Percentiles rank a stretch among this genome's conserved stretches.
Evolutionary conservation across 23 tunicate genomes (phyloP).

Genomic region (Oikopleura albicans): DNA sequence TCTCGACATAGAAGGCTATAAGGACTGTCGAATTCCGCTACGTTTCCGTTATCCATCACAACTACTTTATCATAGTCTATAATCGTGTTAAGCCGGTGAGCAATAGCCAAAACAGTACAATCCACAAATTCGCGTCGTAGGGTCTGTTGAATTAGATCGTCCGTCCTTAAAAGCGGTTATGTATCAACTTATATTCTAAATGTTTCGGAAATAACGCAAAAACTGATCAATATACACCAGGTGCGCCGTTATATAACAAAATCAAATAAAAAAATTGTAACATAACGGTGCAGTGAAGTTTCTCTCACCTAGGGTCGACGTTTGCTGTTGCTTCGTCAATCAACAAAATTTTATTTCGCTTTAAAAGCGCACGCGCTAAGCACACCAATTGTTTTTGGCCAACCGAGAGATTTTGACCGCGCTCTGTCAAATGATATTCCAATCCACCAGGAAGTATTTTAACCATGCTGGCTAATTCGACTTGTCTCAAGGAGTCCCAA

Average conservation of each 20-base stretch:
- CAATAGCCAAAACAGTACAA: background rate
- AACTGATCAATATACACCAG: too few species aligned
- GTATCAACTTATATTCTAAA: too few species aligned
- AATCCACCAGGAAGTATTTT: background rate
- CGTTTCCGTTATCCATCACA: background rate
- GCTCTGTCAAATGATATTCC: background rate
- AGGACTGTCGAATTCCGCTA: background rate
- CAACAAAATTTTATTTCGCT: background rate
- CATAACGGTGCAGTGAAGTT: too few species aligned
- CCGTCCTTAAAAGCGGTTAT: background rate
- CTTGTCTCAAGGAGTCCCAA: background rate
- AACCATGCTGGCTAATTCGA: background rate
- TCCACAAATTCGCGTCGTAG: background rate
- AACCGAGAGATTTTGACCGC: background rate
- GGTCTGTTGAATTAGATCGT: background rate
- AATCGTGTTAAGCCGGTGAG: background rate
- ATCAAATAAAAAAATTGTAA: too few species aligned
- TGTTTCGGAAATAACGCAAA: too few species aligned
- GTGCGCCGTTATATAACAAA: too few species aligned
- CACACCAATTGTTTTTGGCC: background rate
- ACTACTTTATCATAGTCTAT: background rate
- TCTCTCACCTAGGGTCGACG: background rate
- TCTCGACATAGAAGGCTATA: background rate
- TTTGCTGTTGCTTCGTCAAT: background rate
- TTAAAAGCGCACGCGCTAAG: background rate